Evolutionary conservation across 2,797 vertebrate genomes (phyloP).

Genomic region (Myotis daubentonii): DNA sequence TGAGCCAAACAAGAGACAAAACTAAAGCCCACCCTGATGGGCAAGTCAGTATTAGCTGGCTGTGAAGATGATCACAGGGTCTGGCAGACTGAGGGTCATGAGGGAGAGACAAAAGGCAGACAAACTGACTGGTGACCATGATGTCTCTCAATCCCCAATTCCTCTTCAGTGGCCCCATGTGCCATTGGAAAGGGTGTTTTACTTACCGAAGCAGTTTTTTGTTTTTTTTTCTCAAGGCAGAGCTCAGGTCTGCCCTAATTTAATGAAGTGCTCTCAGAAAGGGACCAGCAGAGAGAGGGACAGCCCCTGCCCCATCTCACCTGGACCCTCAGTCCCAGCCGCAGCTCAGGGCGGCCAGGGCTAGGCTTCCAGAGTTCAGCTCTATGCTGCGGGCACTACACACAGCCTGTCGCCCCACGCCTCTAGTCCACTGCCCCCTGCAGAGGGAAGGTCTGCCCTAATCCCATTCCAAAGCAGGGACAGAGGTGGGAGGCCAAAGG

Average conservation of each 20-base stretch:
- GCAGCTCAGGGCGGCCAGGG: neutral
- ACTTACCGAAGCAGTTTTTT: neutral
- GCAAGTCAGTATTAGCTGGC: neutral
- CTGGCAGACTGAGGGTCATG: neutral
- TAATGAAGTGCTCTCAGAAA: neutral
- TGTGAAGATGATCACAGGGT: neutral
- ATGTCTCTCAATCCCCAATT: neutral
- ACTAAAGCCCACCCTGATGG: neutral
- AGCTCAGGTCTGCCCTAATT: neutral
- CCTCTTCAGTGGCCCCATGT: neutral
- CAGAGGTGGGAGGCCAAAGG: neutral
- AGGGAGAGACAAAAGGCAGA: neutral
- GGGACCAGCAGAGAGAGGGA: neutral
- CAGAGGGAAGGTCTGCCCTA: neutral
- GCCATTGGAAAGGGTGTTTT: neutral
- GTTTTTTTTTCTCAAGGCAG: neutral
- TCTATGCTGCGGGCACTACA: neutral
- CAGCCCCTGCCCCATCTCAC: neutral
- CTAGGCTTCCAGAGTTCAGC: neutral
- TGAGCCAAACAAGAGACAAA: neutral
- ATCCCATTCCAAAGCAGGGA: neutral
- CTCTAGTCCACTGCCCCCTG: neutral
- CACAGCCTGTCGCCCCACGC: neutral
- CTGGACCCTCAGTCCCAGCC: neutral
- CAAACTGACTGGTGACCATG: fast-evolving